Evolutionary conservation across 2,113 vertebrate species (phyloP), one percentile per base, ranked within the genome.

Genomic region (Chaetorhynchus papuensis): DNA sequence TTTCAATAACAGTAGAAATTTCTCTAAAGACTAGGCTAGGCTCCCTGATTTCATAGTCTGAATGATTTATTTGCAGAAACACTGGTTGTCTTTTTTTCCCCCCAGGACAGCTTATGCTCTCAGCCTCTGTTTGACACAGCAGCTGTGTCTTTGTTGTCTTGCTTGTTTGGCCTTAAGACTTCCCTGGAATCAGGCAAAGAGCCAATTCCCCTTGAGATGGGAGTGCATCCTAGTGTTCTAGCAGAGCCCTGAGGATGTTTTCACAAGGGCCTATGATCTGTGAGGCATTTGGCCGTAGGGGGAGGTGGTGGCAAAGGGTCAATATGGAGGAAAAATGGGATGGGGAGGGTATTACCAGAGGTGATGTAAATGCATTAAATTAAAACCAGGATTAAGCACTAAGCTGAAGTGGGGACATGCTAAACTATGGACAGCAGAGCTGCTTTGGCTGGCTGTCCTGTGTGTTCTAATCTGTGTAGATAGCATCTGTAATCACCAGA

Each of bases 361-460:
- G 82, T 91, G 89, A 95, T 96, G 87, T 92, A 94, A 96, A 94
- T 94, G 90, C 65, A 84, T 97, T 95, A 92, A 94, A 90, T 71
- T 96, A 96, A 97, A 96, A 95, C 92, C 60, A 89, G 85, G 95
- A 96, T 96, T 96, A 94, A 72, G 61, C 83, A 68, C 53, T 94
- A 83, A 96, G 87, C 65, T 84, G 61, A 83, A 87, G 60, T 83
- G 84, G 83, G 85, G 80, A 95, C 90, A 93, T 93, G 61, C 47
- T 91, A 95, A 94, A 87, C 81, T 69, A 35, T 9, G 63, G 93
- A 49, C 72, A 60, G 70, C 72, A 87, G 89, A 94, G 83, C 90
- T 92, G 72, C 89, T 95, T 93, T 96, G 93, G 45, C 90, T 88
- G 78, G 33, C 83, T 79, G 80, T 71, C 50, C 65, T 52, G 75